A percentile compares a stretch with the other conserved stretches of the same genome.
phyloP scores from a whole-genome alignment of 1,140 invertebrate genomes.

The Eupeodes corollae region DNA sequence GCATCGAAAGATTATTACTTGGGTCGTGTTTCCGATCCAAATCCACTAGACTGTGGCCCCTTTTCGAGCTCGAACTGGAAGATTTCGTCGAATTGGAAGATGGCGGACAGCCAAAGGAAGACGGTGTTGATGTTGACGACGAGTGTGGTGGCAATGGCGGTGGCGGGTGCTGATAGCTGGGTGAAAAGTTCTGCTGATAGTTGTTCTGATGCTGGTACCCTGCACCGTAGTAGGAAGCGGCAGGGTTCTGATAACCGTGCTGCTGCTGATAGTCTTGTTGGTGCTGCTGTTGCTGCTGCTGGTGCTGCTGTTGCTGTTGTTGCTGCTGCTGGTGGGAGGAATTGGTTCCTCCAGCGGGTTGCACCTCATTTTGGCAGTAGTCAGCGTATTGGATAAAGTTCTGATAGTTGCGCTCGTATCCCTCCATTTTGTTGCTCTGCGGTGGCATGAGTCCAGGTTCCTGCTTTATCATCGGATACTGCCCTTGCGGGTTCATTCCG shows the following conservation, averaged over 20 bases:
- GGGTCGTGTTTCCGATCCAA: constrained; percentile 31
- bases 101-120: constrained; percentile 6
- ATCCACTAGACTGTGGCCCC: constrained; percentile 18
- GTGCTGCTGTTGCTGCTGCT: constrained; percentile 13
- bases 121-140: constrained; percentile 11
- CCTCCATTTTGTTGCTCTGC: constrained; percentile 35
- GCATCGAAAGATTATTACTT: constrained; percentile 32
- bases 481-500: constrained; percentile 10
- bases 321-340: constrained; percentile 11
- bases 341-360: constrained; percentile 15
- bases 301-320: constrained; percentile 15
- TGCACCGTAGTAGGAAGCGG: constrained; percentile 21
- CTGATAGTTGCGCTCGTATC: constrained; percentile 36
- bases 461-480: constrained; percentile 27
- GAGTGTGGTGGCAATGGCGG: constrained; percentile 13
- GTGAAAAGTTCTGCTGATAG: constrained; percentile 33
- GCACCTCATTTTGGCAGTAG: constrained; percentile 35
- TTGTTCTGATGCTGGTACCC: constrained; percentile 30
- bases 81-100: constrained; percentile 6
- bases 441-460: constrained; percentile 25
- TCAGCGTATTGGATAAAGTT: constrained; percentile 38
- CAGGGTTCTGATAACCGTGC: constrained; percentile 25
- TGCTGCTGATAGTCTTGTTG: constrained; percentile 25
- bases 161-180: constrained; percentile 24
- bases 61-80: constrained; percentile 11